Percentiles rank a stretch among this genome's conserved stretches.
phyloP scores from a whole-genome alignment of 2,888 invertebrate species.

The Cephus rjabovi region DNA sequence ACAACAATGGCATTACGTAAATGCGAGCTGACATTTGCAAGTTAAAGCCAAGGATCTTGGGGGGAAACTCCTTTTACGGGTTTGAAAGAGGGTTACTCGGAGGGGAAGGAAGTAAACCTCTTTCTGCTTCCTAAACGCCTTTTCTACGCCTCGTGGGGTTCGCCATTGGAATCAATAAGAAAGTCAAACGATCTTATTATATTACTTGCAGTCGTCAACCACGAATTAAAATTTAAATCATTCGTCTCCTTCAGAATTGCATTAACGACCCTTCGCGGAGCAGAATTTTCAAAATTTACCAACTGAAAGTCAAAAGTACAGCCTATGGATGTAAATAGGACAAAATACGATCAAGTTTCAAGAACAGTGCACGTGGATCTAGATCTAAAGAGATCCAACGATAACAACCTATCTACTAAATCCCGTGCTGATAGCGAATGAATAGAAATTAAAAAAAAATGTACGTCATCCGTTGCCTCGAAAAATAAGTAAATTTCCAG shows the following conservation, averaged over 20 bases:
- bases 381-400: too few relatives aligned
- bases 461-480: too few relatives aligned
- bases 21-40: conserved; percentile 19
- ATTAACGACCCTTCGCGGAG: too few relatives aligned
- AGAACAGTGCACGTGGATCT: too few relatives aligned
- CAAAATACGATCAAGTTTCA: too few relatives aligned
- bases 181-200: not conserved
- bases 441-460: too few relatives aligned
- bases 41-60: conserved; percentile 8
- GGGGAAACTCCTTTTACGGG: not conserved
- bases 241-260: not conserved
- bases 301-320: fast-evolving
- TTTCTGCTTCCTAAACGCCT: not conserved
- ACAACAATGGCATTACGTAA: conserved; percentile 20
- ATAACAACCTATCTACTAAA: too few relatives aligned
- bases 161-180: not conserved
- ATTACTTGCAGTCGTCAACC: not conserved
- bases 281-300: too few relatives aligned
- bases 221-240: not conserved
- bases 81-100: not conserved
- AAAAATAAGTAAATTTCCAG: too few relatives aligned
- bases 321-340: too few relatives aligned
- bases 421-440: too few relatives aligned
- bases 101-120: not conserved
- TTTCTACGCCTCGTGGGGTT: not conserved